Evolutionary conservation across 2,113 vertebrate species (phyloP), one percentile per base, ranked within the genome.

Genomic region (Strix aluco): DNA sequence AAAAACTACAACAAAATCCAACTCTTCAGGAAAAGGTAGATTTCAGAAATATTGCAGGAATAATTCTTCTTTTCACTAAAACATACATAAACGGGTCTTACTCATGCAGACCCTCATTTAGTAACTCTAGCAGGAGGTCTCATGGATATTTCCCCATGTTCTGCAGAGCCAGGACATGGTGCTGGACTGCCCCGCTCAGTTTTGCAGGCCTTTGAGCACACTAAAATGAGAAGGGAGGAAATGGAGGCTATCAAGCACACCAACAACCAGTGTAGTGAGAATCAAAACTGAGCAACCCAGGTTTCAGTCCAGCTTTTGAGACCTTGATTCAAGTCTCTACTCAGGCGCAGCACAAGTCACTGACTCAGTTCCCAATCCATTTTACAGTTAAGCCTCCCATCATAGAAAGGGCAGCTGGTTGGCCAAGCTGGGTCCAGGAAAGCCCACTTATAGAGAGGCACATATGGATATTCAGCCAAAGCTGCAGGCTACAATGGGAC

Each of bases 261-360:
- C 34, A 34, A 20, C 52, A 9, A 46, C 14, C 34, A 42, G 5
- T 0, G 0, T 0, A 47, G 25, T 3, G 10, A 67, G 29, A 81
- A 57, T 6, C 27, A 27, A 25, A 44, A 36, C 8, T 1, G 17
- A 66, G 19, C 13, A 73, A 34, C 49, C 22, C 42, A 67, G 22
- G 6, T 54, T 90, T 49, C 67, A 22, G 57, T 3, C 27, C 67
- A 57, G 16, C 25, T 81, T 57, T 36, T 29, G n/a, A 55, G 29
- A 46, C 15, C 52, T 72, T 8, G 3, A 38, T 62, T 51, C 40
- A 36, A 17, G 14, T 16, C 42, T 55, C 52, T 46, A 4, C 71
- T 44, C 47, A 10, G 27, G 38, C n/a, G 63, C 29, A 47, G 15
- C 7, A 7, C 44, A 54, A 72, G 54, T 23, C 38, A 72, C 30